Evolutionary conservation across 2,888 invertebrate genomes (phyloP).

Genomic region (Andrena minutula): DNA sequence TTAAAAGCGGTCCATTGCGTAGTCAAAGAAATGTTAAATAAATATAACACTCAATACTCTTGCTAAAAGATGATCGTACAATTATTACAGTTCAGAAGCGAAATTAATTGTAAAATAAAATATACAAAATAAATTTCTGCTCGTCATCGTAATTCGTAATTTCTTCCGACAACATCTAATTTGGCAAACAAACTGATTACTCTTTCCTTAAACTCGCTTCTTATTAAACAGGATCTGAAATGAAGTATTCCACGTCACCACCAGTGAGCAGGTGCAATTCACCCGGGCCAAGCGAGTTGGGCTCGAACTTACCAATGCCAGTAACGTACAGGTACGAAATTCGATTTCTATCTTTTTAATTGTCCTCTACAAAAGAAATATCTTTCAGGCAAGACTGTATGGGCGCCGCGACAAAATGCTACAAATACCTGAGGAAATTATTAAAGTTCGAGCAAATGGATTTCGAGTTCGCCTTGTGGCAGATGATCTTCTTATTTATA

Average conservation of each 20-base stretch:
- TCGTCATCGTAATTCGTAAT: not conserved
- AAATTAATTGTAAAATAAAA: constrained; percentile 3
- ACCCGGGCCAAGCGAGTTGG: constrained; percentile 80
- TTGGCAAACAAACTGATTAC: not conserved
- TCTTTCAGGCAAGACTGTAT: constrained; percentile 88
- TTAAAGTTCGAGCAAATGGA: constrained; percentile 99
- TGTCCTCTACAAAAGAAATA: constrained; percentile 73
- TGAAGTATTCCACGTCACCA: constrained; percentile 89
- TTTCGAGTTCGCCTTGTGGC: constrained; percentile 99
- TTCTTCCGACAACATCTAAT: constrained; percentile 1
- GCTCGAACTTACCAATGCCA: constrained; percentile 90
- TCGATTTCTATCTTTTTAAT: not conserved
- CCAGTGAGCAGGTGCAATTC: constrained; percentile 85
- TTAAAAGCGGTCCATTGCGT: not conserved
- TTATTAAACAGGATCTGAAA: constrained; percentile 68
- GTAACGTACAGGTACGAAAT: constrained; percentile 81
- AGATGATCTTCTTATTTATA: constrained; percentile 97
- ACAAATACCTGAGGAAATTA: constrained; percentile 93
- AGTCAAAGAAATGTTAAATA: not conserved
- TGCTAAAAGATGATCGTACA: not conserved
- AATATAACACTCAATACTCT: not conserved
- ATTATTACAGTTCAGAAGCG: not conserved
- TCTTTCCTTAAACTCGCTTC: not conserved
- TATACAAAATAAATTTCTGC: not conserved
- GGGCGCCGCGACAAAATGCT: constrained; percentile 94